A percentile compares a stretch with the other conserved stretches of the same genome.
Evolutionary conservation across 30 jellyfish, hydroid and myxozoan species (phyloP).

Genomic region (Mastigias papua): DNA sequence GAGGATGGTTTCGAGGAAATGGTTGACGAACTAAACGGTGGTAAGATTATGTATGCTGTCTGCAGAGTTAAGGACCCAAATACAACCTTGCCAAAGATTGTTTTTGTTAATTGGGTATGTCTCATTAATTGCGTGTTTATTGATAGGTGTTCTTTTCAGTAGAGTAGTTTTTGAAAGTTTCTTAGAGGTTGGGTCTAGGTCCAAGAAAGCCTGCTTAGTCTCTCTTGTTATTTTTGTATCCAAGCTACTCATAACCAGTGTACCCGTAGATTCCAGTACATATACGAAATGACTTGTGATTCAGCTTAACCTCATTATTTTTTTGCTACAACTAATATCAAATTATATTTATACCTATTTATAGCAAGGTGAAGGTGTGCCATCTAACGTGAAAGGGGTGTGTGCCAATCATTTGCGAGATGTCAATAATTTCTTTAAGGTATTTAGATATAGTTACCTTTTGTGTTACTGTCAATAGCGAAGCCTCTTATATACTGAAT

Average conservation of each 20-base stretch:
- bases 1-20: conserved; percentile 97
- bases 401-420: conserved; percentile 96
- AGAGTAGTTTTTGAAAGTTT: too few species aligned
- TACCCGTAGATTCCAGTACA: neutral
- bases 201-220: neutral
- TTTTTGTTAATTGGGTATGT: conserved; percentile 94
- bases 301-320: neutral
- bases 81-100: conserved; percentile 91
- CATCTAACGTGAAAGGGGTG: conserved; percentile 88
- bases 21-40: conserved; percentile 91
- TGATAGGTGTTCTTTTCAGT: too few species aligned
- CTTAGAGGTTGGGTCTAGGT: neutral
- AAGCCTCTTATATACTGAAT: too few species aligned
- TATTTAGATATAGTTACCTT: too few species aligned
- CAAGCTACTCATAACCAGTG: neutral
- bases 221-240: neutral
- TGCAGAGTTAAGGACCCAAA: conserved; percentile 92
- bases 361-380: conserved; percentile 99
- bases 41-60: conserved; percentile 91
- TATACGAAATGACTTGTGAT: neutral
- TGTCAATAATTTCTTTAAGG: conserved; percentile 82
- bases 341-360: neutral
- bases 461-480: too few species aligned
- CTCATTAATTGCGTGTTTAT: neutral
- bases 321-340: neutral